A percentile compares a stretch with the other conserved stretches of the same genome.
These are phyloP conservation scores for Centropyge bicolor DNA, from an alignment of 2,797 vertebrate genomes.

Conservation along the genomic window DNA sequence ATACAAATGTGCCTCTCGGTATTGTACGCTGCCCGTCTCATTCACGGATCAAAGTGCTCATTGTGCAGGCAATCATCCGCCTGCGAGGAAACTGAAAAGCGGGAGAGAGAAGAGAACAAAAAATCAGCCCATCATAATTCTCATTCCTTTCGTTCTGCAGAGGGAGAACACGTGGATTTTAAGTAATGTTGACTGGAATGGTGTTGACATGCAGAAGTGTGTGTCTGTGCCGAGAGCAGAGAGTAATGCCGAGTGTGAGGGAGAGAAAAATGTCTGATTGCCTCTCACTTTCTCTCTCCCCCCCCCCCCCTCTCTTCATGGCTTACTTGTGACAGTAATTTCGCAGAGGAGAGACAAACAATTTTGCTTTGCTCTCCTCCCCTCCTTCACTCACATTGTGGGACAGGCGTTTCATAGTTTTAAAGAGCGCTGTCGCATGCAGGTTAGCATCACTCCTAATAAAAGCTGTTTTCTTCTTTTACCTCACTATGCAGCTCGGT, in stretches of 20 bases:
- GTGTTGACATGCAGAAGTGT: conserved; percentile 45
- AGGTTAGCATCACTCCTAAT: conserved; percentile 64
- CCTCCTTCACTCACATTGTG: conserved; percentile 38
- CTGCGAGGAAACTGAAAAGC: conserved; percentile 22
- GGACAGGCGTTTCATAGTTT: conserved; percentile 62
- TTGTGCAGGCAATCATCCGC: conserved; percentile 39
- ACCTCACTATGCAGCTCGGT: conserved; percentile 55
- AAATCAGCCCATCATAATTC: conserved; percentile 32
- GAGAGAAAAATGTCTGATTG: conserved; percentile 30
- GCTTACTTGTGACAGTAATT: conserved; percentile 60
- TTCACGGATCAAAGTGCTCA: conserved; percentile 41
- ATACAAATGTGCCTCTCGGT: conserved; percentile 12
- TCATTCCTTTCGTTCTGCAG: conserved; percentile 21
- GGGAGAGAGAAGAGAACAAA: conserved; percentile 4
- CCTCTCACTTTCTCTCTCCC: conserved; percentile 38
- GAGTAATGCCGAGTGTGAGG: conserved; percentile 31
- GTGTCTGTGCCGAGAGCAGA: conserved; percentile 16
- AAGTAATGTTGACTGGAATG: conserved; percentile 43
- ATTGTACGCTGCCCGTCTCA: conserved; percentile 17
- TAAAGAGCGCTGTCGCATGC: conserved; percentile 52
- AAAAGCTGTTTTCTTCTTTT: conserved; percentile 61
- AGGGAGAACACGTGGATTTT: conserved; percentile 28
- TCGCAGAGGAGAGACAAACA: conserved; percentile 45
- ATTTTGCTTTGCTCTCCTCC: conserved; percentile 38
- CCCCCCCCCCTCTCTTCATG: conserved; percentile 26